A percentile compares a stretch with the other conserved stretches of the same genome.
phyloP scores from a whole-genome alignment of 2,797 vertebrate genomes.

The Florisuga fusca region DNA sequence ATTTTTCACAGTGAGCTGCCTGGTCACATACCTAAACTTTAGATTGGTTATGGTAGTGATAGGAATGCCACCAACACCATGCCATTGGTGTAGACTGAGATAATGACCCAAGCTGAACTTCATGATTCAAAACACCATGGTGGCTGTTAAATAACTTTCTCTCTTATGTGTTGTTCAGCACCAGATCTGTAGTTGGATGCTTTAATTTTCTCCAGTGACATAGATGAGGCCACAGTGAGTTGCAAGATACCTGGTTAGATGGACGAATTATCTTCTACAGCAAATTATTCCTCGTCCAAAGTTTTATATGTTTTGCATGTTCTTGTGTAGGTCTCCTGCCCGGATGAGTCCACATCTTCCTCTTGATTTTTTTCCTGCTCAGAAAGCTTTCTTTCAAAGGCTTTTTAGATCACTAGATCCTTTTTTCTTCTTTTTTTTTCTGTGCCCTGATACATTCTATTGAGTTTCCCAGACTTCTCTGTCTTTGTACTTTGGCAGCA shows the following conservation, averaged over 20 bases:
- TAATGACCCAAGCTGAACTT: background rate
- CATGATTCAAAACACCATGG: background rate
- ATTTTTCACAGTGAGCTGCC: background rate
- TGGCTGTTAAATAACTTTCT: background rate
- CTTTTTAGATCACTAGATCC: background rate
- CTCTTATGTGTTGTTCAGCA: background rate
- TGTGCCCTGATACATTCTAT: background rate
- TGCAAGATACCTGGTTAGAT: background rate
- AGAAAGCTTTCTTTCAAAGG: background rate
- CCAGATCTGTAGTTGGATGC: background rate
- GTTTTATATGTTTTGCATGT: background rate
- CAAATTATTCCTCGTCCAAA: background rate
- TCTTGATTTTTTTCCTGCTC: background rate
- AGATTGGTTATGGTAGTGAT: background rate
- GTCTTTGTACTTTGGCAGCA: background rate
- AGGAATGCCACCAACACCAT: background rate
- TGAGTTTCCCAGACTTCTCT: background rate
- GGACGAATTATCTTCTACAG: background rate
- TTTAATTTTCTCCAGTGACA: background rate
- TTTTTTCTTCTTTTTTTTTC: background rate
- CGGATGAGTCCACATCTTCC: background rate
- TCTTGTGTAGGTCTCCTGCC: background rate
- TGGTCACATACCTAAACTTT: background rate
- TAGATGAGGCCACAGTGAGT: background rate
- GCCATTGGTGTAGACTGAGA: background rate